Base-by-base conservation (phyloP, 2,113 vertebrate genomes). In the Paraplagusia blochii region DNA sequence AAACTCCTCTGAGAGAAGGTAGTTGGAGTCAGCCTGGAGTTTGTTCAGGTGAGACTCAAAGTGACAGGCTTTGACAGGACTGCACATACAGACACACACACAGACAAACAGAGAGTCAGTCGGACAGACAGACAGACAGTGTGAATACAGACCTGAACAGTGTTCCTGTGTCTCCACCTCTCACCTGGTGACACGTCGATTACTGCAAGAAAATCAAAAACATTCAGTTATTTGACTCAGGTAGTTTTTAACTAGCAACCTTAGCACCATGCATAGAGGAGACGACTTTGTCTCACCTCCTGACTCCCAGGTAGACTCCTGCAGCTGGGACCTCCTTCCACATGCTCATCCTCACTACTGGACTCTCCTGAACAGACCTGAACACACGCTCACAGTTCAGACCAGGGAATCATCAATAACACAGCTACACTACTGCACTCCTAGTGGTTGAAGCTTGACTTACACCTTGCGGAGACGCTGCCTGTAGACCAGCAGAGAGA, bases 1-100 rank as follows among this genome's bases (percentile, higher is more conserved):
- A 17, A 96, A 98, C 76, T 98, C 97, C 83, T 97, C 94, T 9
- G 95, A 98, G 8, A 99, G 90, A 71, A 97, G 92, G 79, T 95
- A 98, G 86, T 94, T 95, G 81, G 95, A 97, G 79, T 99, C 97
- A 16, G 93, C 93, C 76, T 95, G 94, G 14, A 99, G 93, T 75
- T 98, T 96, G 79, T 65, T 86, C 70, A 98, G 94, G 49, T 98
- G 93, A 1, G 85, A 91, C 89, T 98, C 95, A 70, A 98, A 99
- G 70, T 95, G 88, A 36, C 76, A 81, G 14, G 91, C 54, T 87
- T 94, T 95, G 84, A 99, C 87, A 0, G 94, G 94, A 80, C 97
- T 99, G 74, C 1, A 63, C 18, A 66, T 22, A 19, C 53, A 62
- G 59, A 68, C 7, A 45, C 14, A 36, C 0, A 42, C 1, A 11